These are phyloP conservation scores for Vanessa cardui DNA, from an alignment of 2,888 invertebrate genomes.

Conservation along the genomic window DNA sequence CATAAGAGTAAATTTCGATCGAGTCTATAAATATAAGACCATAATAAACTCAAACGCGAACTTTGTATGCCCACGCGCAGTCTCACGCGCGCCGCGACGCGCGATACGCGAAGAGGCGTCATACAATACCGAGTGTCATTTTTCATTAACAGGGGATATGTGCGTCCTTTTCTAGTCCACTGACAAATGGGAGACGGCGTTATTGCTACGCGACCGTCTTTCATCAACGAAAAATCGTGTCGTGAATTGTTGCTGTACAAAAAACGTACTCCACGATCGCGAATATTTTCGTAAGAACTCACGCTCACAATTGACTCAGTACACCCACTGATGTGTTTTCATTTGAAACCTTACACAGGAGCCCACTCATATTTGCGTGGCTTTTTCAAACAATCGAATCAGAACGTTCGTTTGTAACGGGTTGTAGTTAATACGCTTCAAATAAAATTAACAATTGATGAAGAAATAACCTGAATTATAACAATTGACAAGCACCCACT, in stretches of 20 bases:
- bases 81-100: constrained; percentile 61
- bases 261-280: constrained; percentile 25
- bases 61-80: constrained; percentile 55
- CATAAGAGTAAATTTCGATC: constrained; percentile 46
- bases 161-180: constrained; percentile 34
- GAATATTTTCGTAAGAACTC: constrained; percentile 12
- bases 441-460: constrained; percentile 9
- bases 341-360: constrained; percentile 1
- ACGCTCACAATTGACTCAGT: constrained; percentile 34
- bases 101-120: constrained; percentile 43
- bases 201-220: constrained; percentile 26
- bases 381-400: constrained; percentile 3
- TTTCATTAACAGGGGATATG: constrained; percentile 27
- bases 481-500: constrained; percentile 19
- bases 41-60: constrained; percentile 52
- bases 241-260: constrained; percentile 25
- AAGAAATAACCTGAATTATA: constrained; percentile 26
- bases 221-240: constrained; percentile 23
- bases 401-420: constrained; percentile 1
- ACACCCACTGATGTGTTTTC: constrained; percentile 30
- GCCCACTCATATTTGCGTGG: constrained; percentile 12
- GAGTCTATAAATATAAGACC: constrained; percentile 69
- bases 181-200: constrained; percentile 33
- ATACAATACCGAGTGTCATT: constrained; percentile 29
- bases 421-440: constrained; percentile 4